Percentiles rank a stretch among this genome's conserved stretches.
phyloP scores from a whole-genome alignment of 2,888 invertebrate genomes.

The Philopedon plagiatum region DNA sequence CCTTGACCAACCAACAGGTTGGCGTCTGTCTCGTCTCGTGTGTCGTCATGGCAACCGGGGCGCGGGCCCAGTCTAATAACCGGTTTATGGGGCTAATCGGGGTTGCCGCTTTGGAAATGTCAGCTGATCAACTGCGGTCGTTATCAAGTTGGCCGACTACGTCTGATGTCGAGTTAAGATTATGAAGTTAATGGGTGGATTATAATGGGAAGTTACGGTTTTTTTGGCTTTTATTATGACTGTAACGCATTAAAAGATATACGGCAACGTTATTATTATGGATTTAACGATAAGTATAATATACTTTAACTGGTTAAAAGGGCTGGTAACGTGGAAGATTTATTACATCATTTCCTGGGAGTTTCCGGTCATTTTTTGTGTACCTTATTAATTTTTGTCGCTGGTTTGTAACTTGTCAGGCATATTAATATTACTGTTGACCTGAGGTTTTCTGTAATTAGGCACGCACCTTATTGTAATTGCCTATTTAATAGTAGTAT shows the following conservation, averaged over 20 bases:
- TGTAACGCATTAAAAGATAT: neutral
- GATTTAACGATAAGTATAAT: no score
- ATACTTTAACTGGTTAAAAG: no score
- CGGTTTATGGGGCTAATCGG: conserved; percentile 55
- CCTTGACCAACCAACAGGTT: conserved; percentile 54
- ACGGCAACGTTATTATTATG: neutral
- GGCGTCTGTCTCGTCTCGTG: conserved; percentile 48
- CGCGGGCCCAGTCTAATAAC: conserved; percentile 58
- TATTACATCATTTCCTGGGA: no score
- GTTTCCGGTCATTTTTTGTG: no score
- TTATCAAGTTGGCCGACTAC: conserved; percentile 35
- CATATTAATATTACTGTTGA: no score
- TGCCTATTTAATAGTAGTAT: no score
- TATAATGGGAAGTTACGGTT: conserved; percentile 12
- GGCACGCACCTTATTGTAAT: no score
- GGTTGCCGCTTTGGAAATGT: conserved; percentile 45
- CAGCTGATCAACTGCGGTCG: conserved; percentile 47
- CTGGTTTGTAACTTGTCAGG: no score
- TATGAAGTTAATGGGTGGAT: conserved; percentile 14
- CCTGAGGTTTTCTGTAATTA: no score
- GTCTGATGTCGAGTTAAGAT: conserved; percentile 33
- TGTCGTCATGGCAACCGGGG: conserved; percentile 47
- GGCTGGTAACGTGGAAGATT: no score
- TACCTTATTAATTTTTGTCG: no score
- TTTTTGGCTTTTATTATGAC: neutral